Percentiles rank a stretch among this genome's conserved stretches.
Conservation (phyloP, 2,797 vertebrate species). For the Spinibarbus caldwelli region DNA sequence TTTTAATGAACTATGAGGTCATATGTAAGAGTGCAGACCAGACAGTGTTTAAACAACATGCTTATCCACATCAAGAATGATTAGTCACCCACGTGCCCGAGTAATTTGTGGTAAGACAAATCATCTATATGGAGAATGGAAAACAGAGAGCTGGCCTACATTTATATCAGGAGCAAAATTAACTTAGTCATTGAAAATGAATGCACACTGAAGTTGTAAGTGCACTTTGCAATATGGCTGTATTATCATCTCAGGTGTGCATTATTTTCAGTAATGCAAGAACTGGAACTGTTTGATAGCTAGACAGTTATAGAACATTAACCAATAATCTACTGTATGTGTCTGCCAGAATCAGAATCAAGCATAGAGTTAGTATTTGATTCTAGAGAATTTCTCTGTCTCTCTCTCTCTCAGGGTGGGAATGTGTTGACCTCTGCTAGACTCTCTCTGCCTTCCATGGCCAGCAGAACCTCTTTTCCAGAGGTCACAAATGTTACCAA, state of each 20-base stretch:
- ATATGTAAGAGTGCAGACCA: conserved; percentile 32
- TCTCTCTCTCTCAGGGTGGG: conserved; percentile 80
- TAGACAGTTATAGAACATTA: background rate
- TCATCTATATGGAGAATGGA: background rate
- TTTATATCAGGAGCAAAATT: background rate
- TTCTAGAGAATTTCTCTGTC: background rate
- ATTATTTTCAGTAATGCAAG: background rate
- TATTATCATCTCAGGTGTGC: background rate
- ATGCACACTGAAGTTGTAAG: background rate
- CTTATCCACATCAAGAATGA: conserved; percentile 38
- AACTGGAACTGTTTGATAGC: background rate
- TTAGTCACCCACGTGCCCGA: conserved; percentile 44
- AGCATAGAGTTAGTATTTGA: background rate
- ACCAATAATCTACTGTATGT: background rate
- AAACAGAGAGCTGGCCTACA: background rate
- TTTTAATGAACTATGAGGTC: background rate
- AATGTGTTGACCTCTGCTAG: conserved; percentile 88
- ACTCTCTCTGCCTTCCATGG: conserved; percentile 91
- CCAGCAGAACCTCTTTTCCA: conserved; percentile 89
- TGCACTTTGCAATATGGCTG: background rate
- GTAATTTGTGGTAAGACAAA: conserved; percentile 8
- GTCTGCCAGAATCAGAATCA: background rate
- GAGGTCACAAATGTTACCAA: conserved; percentile 96
- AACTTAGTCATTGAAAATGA: background rate
- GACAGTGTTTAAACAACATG: conserved; percentile 32